Base-by-base conservation (phyloP, 2,888 invertebrate genomes). In the Sarcophaga caerulescens region DNA sequence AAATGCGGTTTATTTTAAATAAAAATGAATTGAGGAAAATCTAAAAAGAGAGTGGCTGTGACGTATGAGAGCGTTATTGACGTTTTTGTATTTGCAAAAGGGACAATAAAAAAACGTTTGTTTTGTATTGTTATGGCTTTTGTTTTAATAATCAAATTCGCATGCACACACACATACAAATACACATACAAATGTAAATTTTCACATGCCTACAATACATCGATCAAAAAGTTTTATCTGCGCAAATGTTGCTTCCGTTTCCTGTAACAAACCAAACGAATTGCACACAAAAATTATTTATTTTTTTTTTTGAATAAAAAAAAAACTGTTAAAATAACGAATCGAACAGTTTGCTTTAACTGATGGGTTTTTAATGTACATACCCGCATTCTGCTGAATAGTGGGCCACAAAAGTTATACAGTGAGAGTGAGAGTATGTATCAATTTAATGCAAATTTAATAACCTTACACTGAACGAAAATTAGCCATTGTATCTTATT, bases 311-410 rank as follows among this genome's bases (percentile, higher is more conserved):
- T 81, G 57, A 70, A 74, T 75, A 35, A 35, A 6, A 35, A 35
- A 35, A 35, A 35, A 52, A 52, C 17, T 52, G 17, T 17, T 47
- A 17, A 52, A 52, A 52, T 4, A 52, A 17, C 1, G 17, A 14
- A 14, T 14, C 14, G 52, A 1, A 52, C 21, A 60, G 65, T 71
- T 73, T 68, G 57, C 60, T 74, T 80, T 74, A 47, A 66, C 62
- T 77, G 77, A 82, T 82, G 71, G n/a, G 17, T 47, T 82, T 77
- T 82, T 82, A 77, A 82, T 82, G 47, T 35, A 63, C 14, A 63
- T 3, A 65, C 65, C 59, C 5, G 35, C 11, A 3, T 2, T 4
- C 3, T 44, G 10, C 12, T 17, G 44, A 52, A 70, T 74, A 75
- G 21, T 75, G 69, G 74, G 25, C 25, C 47, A 17, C 0, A 10